Evolutionary conservation across 2,888 invertebrate species (phyloP).

Genomic region (Phymatocera aterrima): DNA sequence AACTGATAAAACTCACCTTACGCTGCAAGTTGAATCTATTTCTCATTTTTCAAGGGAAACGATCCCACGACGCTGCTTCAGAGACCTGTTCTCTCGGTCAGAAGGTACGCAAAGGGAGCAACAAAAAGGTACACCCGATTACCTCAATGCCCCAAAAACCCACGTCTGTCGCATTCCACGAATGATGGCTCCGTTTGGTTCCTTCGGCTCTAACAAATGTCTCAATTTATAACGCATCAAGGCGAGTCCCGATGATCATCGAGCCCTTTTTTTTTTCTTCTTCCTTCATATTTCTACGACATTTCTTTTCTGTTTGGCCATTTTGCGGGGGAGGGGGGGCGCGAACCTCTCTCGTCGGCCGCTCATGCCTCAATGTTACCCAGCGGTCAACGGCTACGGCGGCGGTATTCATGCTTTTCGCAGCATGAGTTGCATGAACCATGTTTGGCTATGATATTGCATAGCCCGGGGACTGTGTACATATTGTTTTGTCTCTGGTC

Average conservation of each 20-base stretch:
- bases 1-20: neutral
- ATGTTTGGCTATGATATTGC: constrained; percentile 47
- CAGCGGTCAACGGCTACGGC: neutral
- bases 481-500: constrained; percentile 32
- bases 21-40: neutral
- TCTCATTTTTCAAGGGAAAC: neutral
- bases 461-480: constrained; percentile 41
- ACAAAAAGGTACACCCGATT: constrained; percentile 1
- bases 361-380: neutral
- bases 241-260: neutral
- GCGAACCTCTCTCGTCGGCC: neutral
- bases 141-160: neutral
- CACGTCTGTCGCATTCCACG: neutral
- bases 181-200: neutral
- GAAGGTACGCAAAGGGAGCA: neutral
- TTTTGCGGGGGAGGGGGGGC: neutral
- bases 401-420: neutral
- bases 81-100: neutral
- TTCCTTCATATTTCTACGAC: neutral
- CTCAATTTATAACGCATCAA: constrained; percentile 41
- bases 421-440: constrained; percentile 20
- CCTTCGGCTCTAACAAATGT: constrained; percentile 3
- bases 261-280: neutral
- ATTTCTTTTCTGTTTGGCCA: neutral
- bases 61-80: neutral